Evolutionary conservation across 2,113 vertebrate genomes (phyloP).

Genomic region (Henicopernis longicauda): DNA sequence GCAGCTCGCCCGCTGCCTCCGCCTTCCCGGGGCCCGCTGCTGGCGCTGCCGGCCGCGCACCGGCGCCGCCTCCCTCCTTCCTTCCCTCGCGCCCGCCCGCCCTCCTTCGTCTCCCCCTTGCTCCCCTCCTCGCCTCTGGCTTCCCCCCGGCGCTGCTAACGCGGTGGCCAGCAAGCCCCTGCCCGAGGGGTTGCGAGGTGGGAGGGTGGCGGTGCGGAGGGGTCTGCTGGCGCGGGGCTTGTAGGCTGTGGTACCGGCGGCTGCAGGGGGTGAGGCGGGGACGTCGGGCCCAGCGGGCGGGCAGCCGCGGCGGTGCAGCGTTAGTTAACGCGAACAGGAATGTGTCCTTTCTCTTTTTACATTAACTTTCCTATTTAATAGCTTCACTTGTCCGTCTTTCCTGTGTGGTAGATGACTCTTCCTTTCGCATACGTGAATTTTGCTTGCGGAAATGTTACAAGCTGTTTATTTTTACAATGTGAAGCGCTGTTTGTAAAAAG

Average conservation of each 20-base stretch:
- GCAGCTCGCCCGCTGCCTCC: too few species aligned
- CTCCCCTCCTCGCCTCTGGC: background rate
- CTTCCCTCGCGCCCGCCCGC: too few species aligned
- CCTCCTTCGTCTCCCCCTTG: too few species aligned
- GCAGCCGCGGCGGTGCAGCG: background rate
- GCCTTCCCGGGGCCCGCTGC: background rate
- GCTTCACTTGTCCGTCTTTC: accelerated
- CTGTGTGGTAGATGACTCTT: background rate
- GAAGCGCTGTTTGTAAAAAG: background rate
- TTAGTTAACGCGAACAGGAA: accelerated
- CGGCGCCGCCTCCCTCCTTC: too few species aligned
- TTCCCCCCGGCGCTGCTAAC: too few species aligned
- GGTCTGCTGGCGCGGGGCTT: too few species aligned
- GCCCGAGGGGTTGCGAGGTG: too few species aligned
- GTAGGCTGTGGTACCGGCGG: background rate
- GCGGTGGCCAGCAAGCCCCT: too few species aligned
- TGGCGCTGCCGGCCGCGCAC: too few species aligned
- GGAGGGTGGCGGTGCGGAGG: background rate
- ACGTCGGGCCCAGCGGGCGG: accelerated
- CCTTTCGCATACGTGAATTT: accelerated
- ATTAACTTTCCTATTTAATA: accelerated
- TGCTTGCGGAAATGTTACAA: background rate
- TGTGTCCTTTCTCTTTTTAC: accelerated
- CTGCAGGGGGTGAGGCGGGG: too few species aligned
- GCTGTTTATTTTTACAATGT: background rate